These are phyloP conservation scores for Furcifer pardalis DNA, from an alignment of 2,797 vertebrate species.

Conservation along the genomic window DNA sequence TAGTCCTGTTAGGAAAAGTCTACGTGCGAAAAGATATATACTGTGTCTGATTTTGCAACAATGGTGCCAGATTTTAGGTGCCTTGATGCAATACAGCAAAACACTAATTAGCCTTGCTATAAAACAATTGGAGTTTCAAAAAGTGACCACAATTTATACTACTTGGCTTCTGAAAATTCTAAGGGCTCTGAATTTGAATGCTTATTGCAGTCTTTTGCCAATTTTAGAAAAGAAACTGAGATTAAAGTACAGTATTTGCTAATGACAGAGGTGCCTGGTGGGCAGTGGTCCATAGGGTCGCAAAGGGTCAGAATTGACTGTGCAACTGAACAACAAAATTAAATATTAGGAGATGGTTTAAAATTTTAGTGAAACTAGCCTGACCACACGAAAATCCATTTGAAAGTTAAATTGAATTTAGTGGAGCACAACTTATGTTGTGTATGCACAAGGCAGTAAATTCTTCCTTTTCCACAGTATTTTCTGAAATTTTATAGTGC, in stretches of 20 bases:
- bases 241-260: not conserved
- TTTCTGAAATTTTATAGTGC: not conserved
- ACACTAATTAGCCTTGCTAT: not conserved
- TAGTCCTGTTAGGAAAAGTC: not conserved
- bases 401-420: not conserved
- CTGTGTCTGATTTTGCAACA: not conserved
- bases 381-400: not conserved
- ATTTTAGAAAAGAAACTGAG: not conserved
- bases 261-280: too few species aligned
- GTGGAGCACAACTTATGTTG: not conserved
- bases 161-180: not conserved
- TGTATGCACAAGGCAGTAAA: not conserved
- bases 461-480: not conserved
- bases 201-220: not conserved
- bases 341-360: not conserved
- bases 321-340: too few species aligned
- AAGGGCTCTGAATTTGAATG: not conserved
- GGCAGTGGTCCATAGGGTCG: too few species aligned
- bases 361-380: not conserved
- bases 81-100: not conserved
- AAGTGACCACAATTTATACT: not conserved
- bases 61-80: not conserved
- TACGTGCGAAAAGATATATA: not conserved
- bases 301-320: too few species aligned
- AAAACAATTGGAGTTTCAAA: not conserved